Percentiles rank a stretch among this genome's conserved stretches.
Conservation (phyloP, 2,113 vertebrate genomes). For the Anser cygnoides region DNA sequence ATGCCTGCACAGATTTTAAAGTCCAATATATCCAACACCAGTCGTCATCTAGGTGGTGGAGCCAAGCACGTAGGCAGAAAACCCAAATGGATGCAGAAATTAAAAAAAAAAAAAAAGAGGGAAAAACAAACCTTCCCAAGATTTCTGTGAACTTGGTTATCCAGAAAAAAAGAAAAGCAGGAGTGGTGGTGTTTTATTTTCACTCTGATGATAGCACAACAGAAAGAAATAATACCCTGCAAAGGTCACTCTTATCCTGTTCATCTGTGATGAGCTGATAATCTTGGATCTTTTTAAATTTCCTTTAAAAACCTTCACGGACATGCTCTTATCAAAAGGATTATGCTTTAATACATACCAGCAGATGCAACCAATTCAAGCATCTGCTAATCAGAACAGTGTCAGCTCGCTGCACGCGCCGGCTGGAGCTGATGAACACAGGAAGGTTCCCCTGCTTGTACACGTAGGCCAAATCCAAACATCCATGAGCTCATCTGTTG, state of each 20-base stretch:
- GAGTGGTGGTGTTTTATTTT: conserved; percentile 35
- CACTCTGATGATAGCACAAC: conserved; percentile 13
- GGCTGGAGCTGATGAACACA: not conserved
- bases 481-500: not conserved
- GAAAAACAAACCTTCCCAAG: conserved; percentile 14
- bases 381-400: conserved; percentile 48
- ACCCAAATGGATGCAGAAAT: conserved; percentile 2
- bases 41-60: conserved; percentile 9
- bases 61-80: conserved; percentile 55
- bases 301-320: conserved; percentile 52
- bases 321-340: conserved; percentile 60
- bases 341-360: conserved; percentile 63
- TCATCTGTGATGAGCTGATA: conserved; percentile 62
- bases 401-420: not conserved
- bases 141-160: conserved; percentile 35
- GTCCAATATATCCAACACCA: conserved; percentile 35
- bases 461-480: not conserved
- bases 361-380: conserved; percentile 55
- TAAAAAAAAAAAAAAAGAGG: not conserved
- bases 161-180: conserved; percentile 28
- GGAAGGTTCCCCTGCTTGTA: not conserved
- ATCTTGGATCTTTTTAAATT: conserved; percentile 46
- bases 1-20: conserved; percentile 57
- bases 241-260: conserved; percentile 57
- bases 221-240: conserved; percentile 49